Percentiles rank a stretch among this genome's conserved stretches.
phyloP scores from a whole-genome alignment of 2,797 vertebrate species.

The Aldrovandia affinis region DNA sequence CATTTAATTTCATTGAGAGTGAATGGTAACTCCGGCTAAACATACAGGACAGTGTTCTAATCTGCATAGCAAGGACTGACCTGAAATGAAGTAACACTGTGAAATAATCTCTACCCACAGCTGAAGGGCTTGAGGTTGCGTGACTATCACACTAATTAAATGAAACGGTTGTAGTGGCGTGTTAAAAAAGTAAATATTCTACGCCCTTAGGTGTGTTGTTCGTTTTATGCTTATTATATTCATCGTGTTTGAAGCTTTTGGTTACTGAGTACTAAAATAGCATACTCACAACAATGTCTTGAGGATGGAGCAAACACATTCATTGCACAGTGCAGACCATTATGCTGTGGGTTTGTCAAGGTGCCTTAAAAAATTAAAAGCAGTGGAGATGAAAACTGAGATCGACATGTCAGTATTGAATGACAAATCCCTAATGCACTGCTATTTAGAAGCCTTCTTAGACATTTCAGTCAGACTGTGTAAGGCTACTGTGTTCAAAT shows the following conservation, averaged over 20 bases:
- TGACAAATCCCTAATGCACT: slow-evolving; percentile 40
- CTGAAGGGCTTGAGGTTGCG: background rate
- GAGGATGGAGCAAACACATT: slow-evolving; percentile 64
- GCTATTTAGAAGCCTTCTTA: slow-evolving; percentile 19
- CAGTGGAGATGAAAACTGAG: slow-evolving; percentile 65
- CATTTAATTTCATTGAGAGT: too few species aligned
- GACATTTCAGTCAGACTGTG: slow-evolving; percentile 17
- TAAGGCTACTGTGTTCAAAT: slow-evolving; percentile 15
- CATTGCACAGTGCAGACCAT: slow-evolving; percentile 54
- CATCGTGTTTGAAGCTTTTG: slow-evolving; percentile 70
- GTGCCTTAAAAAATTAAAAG: slow-evolving; percentile 69
- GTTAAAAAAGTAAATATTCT: background rate
- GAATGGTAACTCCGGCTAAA: too few species aligned
- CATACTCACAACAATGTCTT: slow-evolving; percentile 62
- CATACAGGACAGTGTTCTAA: too few species aligned
- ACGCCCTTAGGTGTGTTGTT: slow-evolving; percentile 34
- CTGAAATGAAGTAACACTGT: background rate
- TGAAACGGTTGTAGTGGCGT: background rate
- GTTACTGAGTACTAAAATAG: slow-evolving; percentile 44
- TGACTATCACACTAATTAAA: background rate
- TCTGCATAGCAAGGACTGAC: background rate
- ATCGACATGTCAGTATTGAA: slow-evolving; percentile 46
- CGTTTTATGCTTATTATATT: slow-evolving; percentile 71
- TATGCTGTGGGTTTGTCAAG: slow-evolving; percentile 58
- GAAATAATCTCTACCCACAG: background rate